phyloP scores from a whole-genome alignment of 2,888 invertebrate genomes.

The Melieria picta region DNA sequence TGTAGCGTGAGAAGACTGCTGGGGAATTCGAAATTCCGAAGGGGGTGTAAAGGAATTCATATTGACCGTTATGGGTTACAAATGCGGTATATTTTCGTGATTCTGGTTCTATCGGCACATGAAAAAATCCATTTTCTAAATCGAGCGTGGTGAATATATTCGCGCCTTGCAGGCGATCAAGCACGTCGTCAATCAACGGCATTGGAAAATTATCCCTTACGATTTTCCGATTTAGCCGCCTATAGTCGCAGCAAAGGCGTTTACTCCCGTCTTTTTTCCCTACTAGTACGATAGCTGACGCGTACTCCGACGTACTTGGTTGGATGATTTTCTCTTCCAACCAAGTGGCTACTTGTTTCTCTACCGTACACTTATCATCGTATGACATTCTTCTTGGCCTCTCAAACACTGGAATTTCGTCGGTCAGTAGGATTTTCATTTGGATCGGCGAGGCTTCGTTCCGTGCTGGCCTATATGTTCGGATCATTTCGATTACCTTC shows the following conservation, averaged over 20 bases:
- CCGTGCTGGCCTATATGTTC: too few relatives aligned
- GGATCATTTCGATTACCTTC: too few relatives aligned
- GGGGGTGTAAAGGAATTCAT: constrained; percentile 43
- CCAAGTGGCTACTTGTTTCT: constrained; percentile 51
- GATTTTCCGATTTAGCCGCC: constrained; percentile 28
- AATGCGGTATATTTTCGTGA: too few relatives aligned
- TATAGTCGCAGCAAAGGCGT: constrained; percentile 42
- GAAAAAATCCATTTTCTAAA: too few relatives aligned
- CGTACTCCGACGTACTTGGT: constrained; percentile 54
- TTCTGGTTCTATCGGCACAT: too few relatives aligned
- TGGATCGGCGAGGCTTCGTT: too few relatives aligned
- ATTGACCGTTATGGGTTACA: constrained; percentile 40
- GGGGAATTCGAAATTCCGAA: constrained; percentile 45
- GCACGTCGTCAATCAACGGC: constrained; percentile 31
- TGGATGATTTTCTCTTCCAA: constrained; percentile 51
- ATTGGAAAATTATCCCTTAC: constrained; percentile 47
- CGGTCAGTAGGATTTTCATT: neutral
- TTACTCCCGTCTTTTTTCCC: constrained; percentile 36
- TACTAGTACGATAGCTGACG: constrained; percentile 43
- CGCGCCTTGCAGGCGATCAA: constrained; percentile 27
- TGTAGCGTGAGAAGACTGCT: constrained; percentile 39
- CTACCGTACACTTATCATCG: constrained; percentile 39
- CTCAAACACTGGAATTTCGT: constrained; percentile 30
- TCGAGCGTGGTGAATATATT: constrained; percentile 21
- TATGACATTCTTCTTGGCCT: constrained; percentile 29